Conservation (phyloP, 2,888 invertebrate species). For the Adelphocoris suturalis region DNA sequence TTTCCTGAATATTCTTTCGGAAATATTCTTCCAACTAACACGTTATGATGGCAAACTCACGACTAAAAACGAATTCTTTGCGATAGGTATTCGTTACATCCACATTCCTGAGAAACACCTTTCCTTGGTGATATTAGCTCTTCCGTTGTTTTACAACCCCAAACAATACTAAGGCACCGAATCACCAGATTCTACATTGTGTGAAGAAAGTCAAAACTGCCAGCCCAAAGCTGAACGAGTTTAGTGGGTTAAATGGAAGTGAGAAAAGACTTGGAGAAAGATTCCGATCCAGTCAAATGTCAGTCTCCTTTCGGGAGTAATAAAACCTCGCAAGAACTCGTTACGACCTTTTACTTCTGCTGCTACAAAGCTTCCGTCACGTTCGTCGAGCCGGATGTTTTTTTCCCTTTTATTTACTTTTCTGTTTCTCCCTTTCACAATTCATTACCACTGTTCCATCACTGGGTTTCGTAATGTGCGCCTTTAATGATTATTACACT, state of each 20-base stretch:
- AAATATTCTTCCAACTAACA: too few species aligned
- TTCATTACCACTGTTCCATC: too few species aligned
- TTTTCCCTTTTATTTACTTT: not conserved
- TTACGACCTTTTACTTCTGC: not conserved
- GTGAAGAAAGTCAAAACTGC: not conserved
- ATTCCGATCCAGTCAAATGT: conserved; percentile 18
- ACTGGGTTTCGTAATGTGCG: too few species aligned
- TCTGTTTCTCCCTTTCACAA: not conserved
- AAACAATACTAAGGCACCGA: not conserved
- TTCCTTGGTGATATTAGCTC: too few species aligned
- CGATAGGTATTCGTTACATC: too few species aligned
- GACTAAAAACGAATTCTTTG: too few species aligned
- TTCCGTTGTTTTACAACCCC: too few species aligned
- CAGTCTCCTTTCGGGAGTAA: not conserved
- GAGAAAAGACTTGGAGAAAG: not conserved
- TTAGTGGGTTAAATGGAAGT: not conserved
- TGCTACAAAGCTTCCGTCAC: not conserved
- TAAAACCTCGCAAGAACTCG: conserved; percentile 12
- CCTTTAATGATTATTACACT: too few species aligned
- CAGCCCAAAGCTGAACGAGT: not conserved
- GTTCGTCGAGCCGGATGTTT: conserved; percentile 1
- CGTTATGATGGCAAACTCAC: too few species aligned
- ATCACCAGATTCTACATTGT: not conserved
- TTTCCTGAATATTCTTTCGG: too few species aligned
- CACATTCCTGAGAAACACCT: too few species aligned